These are phyloP conservation scores for Anguilla rostrata DNA, from an alignment of 2,113 vertebrate species.

Conservation along the genomic window DNA sequence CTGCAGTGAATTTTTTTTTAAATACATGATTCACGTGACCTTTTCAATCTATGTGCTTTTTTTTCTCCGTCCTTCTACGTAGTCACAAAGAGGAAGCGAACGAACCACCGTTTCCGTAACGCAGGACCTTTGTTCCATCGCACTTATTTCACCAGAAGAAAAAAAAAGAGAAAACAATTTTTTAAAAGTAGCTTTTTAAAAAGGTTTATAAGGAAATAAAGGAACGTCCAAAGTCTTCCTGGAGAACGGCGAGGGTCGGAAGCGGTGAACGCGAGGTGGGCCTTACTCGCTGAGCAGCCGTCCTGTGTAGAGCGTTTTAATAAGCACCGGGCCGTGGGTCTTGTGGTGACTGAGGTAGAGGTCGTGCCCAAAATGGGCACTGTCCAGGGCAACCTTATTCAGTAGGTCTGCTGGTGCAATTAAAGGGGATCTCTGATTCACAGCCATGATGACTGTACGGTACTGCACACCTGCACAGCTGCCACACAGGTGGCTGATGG, in stretches of 20 bases:
- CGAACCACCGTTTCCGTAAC: background rate
- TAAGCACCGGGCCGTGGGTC: conserved; percentile 79
- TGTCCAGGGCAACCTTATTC: conserved; percentile 69
- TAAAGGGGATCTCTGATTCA: conserved; percentile 68
- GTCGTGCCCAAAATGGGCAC: conserved; percentile 81
- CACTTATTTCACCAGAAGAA: too few relatives aligned
- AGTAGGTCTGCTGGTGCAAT: conserved; percentile 80
- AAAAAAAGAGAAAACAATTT: too few relatives aligned
- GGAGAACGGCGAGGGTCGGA: too few relatives aligned
- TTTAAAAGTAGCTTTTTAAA: too few relatives aligned
- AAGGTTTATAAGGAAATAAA: background rate
- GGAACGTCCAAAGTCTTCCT: too few relatives aligned
- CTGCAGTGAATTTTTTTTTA: background rate
- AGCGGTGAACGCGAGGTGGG: too few relatives aligned
- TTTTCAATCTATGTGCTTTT: background rate
- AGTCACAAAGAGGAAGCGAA: background rate
- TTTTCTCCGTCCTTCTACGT: background rate
- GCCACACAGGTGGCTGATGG: background rate
- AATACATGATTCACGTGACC: background rate
- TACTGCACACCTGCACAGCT: background rate
- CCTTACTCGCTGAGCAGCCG: conserved; percentile 79
- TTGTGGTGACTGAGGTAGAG: conserved; percentile 84
- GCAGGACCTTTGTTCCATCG: background rate
- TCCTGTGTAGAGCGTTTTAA: conserved; percentile 89
- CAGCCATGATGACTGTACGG: conserved; percentile 53